These are phyloP conservation scores for Miltochrista miniata DNA, from an alignment of 2,888 invertebrate species.

Conservation along the genomic window DNA sequence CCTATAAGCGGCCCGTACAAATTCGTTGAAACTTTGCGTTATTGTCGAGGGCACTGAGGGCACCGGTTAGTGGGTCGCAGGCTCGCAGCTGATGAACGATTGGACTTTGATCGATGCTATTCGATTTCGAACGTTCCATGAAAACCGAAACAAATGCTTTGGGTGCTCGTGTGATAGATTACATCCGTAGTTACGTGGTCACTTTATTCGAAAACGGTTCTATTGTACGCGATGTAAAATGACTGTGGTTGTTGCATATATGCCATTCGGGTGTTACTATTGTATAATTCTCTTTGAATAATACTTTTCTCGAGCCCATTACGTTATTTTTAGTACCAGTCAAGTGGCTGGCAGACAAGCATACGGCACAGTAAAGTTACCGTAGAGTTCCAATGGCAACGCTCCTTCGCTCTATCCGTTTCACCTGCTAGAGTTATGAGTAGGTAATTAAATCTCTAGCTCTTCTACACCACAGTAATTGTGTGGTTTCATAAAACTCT, in stretches of 20 bases:
- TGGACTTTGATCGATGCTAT: constrained; percentile 31
- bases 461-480: no score
- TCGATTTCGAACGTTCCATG: constrained; percentile 15
- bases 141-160: constrained; percentile 25
- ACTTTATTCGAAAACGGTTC: not conserved
- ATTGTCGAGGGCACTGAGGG: constrained; percentile 15
- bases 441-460: no score
- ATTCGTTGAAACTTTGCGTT: constrained; percentile 9
- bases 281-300: not conserved
- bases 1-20: constrained; percentile 6
- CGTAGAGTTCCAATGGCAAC: no score
- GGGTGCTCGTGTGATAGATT: constrained; percentile 29
- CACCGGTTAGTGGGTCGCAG: constrained; percentile 12
- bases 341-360: no score
- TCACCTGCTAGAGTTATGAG: no score
- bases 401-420: no score
- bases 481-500: no score
- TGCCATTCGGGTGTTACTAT: not conserved
- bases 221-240: not conserved
- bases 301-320: not conserved
- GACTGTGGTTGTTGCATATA: not conserved
- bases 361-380: no score
- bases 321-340: no score
- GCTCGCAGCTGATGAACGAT: constrained; percentile 21
- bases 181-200: constrained; percentile 20